Evolutionary conservation across 2,113 vertebrate species (phyloP).

Genomic region (Otolemur garnettii): DNA sequence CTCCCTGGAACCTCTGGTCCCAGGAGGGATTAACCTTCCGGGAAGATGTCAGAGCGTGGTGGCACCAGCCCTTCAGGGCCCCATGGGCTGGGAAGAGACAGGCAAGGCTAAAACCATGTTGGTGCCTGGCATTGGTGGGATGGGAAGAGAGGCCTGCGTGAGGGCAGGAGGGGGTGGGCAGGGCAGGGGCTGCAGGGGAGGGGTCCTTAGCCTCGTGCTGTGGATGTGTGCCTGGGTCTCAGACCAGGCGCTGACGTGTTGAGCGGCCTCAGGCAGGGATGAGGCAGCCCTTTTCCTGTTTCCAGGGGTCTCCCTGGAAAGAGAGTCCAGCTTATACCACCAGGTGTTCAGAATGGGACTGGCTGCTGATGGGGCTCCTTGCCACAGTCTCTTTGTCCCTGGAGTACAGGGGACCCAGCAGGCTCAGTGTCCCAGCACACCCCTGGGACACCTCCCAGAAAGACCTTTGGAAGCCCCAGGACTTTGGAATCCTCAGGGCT

Average conservation of each 20-base stretch:
- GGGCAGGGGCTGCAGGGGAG: not conserved
- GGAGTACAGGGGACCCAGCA: rapidly evolving
- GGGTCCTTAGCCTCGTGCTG: rapidly evolving
- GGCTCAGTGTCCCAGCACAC: not conserved
- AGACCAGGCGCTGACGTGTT: rapidly evolving
- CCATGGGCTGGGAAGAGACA: rapidly evolving
- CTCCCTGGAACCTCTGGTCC: not conserved
- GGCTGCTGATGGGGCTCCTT: rapidly evolving
- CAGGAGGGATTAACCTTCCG: rapidly evolving
- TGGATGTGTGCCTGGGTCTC: rapidly evolving
- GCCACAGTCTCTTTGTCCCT: not conserved
- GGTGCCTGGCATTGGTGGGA: rapidly evolving
- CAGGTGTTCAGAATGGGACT: rapidly evolving
- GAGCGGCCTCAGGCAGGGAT: rapidly evolving
- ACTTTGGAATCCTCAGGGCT: not conserved
- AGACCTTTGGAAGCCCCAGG: not conserved
- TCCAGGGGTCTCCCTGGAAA: not conserved
- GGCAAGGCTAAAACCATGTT: not conserved
- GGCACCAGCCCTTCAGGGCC: not conserved
- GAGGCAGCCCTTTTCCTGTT: no score
- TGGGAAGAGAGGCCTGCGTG: rapidly evolving
- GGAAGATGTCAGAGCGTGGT: rapidly evolving
- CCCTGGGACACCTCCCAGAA: not conserved
- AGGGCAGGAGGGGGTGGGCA: rapidly evolving
- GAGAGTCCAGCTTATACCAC: rapidly evolving